Evolutionary conservation across 2,113 vertebrate species (phyloP), one percentile per base, ranked within the genome.

Genomic region (Erythrocebus patas): DNA sequence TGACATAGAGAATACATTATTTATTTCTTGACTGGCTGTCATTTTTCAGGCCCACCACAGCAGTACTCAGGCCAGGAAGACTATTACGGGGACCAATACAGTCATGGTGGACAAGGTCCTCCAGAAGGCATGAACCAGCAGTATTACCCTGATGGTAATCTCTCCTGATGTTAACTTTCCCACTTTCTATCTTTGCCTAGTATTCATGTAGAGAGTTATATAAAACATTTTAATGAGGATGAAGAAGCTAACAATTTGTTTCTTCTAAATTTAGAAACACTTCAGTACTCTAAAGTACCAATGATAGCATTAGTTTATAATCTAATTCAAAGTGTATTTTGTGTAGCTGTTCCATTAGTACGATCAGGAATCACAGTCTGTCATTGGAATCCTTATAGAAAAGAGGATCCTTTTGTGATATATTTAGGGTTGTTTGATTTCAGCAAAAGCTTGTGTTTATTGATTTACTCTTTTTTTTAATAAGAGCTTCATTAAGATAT

Each of bases 11-110:
- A 98, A 98, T 98, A 97, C 91, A 97, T 98, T 98, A 97, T 98
- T 99, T 98, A 99, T 92, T 7, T 98, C 98, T 98, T 98, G 97
- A 98, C 98, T 98, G 98, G 98, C 99, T 99, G 98, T 99, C 98
- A 98, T 99, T 99, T 99, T 99, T 99, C 99, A 99, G 99, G 99
- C 99, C 98, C 99, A 98, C 99, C 99, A 97, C 99, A 99, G 99
- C 99, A 99, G 99, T 99, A 99, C 99, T 99, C 99, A 98, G 99
- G 99, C 99, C 99, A 99, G 99, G 99, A 99, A 99, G 99, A 99
- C 99, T 99, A 99, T 99, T 99, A 99, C 98, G 99, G 99, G 98
- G 99, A 99, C 98, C 99, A 99, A 98, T 99, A 99, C 99, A 99
- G 99, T 99, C 99, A 98, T 94, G 99, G 99, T 99, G 99, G 99